These are phyloP conservation scores for Leucophenga montana DNA, from an alignment of 2,888 invertebrate species.

Conservation along the genomic window DNA sequence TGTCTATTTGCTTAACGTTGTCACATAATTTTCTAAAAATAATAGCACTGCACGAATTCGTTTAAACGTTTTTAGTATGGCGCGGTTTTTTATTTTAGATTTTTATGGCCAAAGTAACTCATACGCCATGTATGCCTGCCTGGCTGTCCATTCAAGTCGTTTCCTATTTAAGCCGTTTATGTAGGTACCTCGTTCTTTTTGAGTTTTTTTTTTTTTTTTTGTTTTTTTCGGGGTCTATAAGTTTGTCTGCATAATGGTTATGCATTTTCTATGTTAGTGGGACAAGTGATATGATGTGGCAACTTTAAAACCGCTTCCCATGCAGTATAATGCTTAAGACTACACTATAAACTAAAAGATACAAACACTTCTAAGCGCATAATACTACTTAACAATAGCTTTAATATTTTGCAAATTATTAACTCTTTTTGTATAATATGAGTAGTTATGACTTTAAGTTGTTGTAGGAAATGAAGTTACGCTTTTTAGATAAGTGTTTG, in stretches of 20 bases:
- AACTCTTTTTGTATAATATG: too few species aligned
- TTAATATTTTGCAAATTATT: too few species aligned
- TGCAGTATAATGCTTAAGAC: too few species aligned
- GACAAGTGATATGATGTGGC: constrained; percentile 26
- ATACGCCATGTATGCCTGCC: constrained; percentile 16
- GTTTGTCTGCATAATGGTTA: constrained; percentile 7
- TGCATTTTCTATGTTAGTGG: constrained; percentile 50
- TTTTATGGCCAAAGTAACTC: constrained; percentile 15
- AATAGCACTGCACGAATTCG: constrained; percentile 11
- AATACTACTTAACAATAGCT: too few species aligned
- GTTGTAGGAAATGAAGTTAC: too few species aligned
- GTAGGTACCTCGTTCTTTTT: too few species aligned
- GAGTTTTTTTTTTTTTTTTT: background rate
- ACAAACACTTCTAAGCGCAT: too few species aligned
- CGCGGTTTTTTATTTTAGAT: too few species aligned
- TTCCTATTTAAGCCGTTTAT: background rate
- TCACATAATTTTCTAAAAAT: constrained; percentile 13
- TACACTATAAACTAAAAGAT: too few species aligned
- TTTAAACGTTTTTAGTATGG: constrained; percentile 2
- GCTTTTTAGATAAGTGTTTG: too few species aligned
- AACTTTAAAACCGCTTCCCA: too few species aligned
- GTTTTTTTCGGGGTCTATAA: background rate
- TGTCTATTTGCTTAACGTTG: constrained; percentile 6
- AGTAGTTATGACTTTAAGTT: too few species aligned
- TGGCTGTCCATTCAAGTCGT: background rate